Evolutionary conservation across 2,797 vertebrate species (phyloP).

Genomic region (Clarias fuscus): DNA sequence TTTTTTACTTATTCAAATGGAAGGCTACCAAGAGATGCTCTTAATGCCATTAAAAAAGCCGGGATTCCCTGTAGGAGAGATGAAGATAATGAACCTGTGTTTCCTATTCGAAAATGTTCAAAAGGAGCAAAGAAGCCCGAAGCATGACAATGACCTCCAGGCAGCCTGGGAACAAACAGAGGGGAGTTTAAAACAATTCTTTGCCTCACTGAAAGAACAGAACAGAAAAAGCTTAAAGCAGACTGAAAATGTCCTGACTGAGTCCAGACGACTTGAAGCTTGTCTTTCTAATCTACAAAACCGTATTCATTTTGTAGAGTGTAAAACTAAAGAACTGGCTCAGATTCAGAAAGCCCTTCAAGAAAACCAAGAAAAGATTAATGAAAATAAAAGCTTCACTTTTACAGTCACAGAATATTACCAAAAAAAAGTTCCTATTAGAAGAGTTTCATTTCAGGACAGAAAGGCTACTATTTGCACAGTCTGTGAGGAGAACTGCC

Average conservation of each 20-base stretch:
- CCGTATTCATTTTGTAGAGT: neutral
- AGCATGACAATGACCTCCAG: neutral
- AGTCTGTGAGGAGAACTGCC: slow-evolving; percentile 47
- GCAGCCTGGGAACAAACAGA: slow-evolving; percentile 12
- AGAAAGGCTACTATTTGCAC: slow-evolving; percentile 12
- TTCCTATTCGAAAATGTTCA: too few species aligned
- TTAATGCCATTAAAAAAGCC: slow-evolving; percentile 27
- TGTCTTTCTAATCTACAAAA: neutral
- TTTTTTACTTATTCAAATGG: slow-evolving; percentile 38
- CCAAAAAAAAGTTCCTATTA: neutral
- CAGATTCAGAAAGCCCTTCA: neutral
- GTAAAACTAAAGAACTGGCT: neutral
- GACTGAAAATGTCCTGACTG: slow-evolving; percentile 19
- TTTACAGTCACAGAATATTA: too few species aligned
- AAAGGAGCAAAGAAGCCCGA: too few species aligned
- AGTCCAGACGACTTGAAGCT: slow-evolving; percentile 21
- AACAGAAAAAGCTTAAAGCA: slow-evolving; percentile 18
- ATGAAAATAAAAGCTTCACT: too few species aligned
- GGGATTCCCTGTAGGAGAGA: neutral
- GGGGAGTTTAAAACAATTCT: slow-evolving; percentile 9
- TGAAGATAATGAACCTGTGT: too few species aligned
- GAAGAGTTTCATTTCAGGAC: neutral
- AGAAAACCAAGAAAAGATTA: too few species aligned
- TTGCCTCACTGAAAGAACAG: neutral
- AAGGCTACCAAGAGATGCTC: slow-evolving; percentile 20